Percentiles rank a stretch among this genome's conserved stretches.
Conservation (phyloP, 2,113 vertebrate species). For the Porphyrio hochstetteri region DNA sequence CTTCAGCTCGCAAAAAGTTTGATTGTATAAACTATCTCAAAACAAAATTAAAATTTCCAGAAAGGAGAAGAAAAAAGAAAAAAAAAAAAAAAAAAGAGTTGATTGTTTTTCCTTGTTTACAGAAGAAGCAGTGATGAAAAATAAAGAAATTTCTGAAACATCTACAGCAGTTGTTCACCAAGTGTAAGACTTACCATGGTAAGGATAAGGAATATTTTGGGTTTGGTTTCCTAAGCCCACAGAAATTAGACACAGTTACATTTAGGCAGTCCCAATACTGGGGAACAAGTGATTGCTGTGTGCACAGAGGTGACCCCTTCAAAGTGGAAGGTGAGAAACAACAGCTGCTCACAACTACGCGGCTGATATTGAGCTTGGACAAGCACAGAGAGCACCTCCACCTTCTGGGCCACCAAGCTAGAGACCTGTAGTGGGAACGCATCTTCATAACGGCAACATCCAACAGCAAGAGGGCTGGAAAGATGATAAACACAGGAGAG, state of each 20-base stretch:
- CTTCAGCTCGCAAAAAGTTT: neutral
- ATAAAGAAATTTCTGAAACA: neutral
- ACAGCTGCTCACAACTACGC: neutral
- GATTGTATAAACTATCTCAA: neutral
- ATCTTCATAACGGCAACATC: fast-evolving
- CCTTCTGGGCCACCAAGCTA: neutral
- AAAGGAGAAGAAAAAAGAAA: neutral
- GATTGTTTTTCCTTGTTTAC: neutral
- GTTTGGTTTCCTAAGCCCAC: neutral
- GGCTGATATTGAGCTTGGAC: fast-evolving
- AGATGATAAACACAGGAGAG: neutral
- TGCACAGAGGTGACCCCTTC: neutral
- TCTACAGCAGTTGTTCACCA: neutral
- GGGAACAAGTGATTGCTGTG: neutral
- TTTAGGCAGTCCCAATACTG: neutral
- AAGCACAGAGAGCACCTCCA: neutral
- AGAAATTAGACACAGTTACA: neutral
- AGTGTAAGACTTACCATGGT: neutral
- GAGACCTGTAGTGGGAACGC: neutral
- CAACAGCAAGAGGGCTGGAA: neutral
- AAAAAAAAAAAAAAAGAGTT: too few species aligned
- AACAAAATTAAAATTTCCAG: neutral
- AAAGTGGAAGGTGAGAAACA: neutral
- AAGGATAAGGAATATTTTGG: neutral
- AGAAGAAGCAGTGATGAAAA: neutral